These are phyloP conservation scores for Escarpia spicata DNA, from an alignment of 2,888 invertebrate species.

Conservation along the genomic window DNA sequence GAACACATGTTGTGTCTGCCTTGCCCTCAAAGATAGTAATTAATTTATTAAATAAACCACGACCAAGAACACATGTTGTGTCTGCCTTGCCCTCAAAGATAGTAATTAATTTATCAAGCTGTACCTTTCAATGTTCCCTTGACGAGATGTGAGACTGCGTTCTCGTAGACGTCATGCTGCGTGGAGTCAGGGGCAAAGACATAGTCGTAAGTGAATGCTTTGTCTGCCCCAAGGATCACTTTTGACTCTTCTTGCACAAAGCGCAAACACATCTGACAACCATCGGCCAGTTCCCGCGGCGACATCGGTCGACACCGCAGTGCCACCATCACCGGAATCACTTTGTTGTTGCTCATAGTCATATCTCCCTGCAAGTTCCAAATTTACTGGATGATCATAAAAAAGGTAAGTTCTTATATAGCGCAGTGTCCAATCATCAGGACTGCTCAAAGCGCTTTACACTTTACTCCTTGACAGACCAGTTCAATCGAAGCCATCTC, in stretches of 20 bases:
- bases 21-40: too few relatives aligned
- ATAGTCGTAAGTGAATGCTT: slow-evolving; percentile 85
- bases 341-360: slow-evolving; percentile 38
- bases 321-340: slow-evolving; percentile 77
- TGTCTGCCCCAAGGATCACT: slow-evolving; percentile 73
- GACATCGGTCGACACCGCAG: slow-evolving; percentile 84
- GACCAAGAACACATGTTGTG: too few relatives aligned
- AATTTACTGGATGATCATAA: neutral
- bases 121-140: slow-evolving; percentile 82
- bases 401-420: too few relatives aligned
- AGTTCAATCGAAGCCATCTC: too few relatives aligned
- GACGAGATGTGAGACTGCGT: slow-evolving; percentile 78
- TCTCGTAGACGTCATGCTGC: slow-evolving; percentile 80
- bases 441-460: too few relatives aligned
- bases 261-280: slow-evolving; percentile 76
- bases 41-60: too few relatives aligned
- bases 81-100: too few relatives aligned
- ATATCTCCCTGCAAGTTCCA: slow-evolving; percentile 25
- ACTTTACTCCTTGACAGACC: too few relatives aligned
- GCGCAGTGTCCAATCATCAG: too few relatives aligned
- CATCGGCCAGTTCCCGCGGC: slow-evolving; percentile 76
- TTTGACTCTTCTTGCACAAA: slow-evolving; percentile 69
- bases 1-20: too few relatives aligned
- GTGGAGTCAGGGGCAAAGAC: slow-evolving; percentile 77
- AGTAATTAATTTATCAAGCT: neutral